A percentile compares a stretch with the other conserved stretches of the same genome.
Conservation (phyloP, 2,888 invertebrate species). For the Pantelozetes paolii region DNA sequence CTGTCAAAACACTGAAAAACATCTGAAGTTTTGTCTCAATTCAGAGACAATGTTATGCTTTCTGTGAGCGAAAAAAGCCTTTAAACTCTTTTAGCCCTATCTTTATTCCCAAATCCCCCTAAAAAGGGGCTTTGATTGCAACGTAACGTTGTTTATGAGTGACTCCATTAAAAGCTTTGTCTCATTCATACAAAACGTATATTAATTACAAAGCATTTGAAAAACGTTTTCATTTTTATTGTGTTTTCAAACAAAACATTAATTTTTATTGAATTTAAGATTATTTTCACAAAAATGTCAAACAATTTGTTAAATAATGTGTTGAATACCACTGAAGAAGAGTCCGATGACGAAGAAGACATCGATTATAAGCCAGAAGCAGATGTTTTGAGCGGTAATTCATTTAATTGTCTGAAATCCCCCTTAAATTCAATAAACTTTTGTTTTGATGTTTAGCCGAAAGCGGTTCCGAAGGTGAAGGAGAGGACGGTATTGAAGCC, state of each 20-base stretch:
- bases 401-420: neutral
- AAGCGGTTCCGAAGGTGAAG: slow-evolving; percentile 34
- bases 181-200: neutral
- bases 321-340: slow-evolving; percentile 18
- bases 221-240: neutral
- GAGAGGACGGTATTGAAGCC: no score
- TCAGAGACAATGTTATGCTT: neutral
- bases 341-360: slow-evolving; percentile 34
- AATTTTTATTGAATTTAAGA: neutral
- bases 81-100: no score
- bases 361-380: slow-evolving; percentile 30
- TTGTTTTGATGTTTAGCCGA: neutral
- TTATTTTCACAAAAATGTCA: neutral
- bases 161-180: neutral
- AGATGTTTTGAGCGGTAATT: slow-evolving; percentile 23
- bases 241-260: neutral
- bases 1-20: neutral
- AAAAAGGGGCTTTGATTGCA: neutral
- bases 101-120: no score
- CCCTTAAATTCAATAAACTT: neutral
- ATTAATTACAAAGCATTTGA: neutral
- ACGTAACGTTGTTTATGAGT: neutral
- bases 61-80: no score
- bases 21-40: no score
- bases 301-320: slow-evolving; percentile 1